phyloP scores from a whole-genome alignment of 2,113 vertebrate genomes.

The Myotis davidii region DNA sequence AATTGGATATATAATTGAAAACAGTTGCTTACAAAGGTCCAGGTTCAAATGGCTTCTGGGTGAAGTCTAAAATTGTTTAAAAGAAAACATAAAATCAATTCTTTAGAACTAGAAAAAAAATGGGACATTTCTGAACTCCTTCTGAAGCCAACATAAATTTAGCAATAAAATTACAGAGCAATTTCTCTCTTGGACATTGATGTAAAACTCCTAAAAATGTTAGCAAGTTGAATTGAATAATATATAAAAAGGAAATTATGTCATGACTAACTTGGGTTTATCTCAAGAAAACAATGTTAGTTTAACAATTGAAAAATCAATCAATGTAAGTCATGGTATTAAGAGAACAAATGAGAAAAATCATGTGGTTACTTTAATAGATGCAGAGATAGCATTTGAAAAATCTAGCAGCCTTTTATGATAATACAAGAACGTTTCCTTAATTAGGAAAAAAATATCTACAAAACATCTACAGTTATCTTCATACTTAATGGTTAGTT shows the following conservation, averaged over 20 bases:
- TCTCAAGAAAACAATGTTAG: slow-evolving; percentile 33
- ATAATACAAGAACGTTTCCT: neutral
- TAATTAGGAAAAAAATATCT: neutral
- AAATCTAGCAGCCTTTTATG: neutral
- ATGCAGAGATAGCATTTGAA: neutral
- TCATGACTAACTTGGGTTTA: neutral
- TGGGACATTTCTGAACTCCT: neutral
- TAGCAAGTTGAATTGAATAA: neutral
- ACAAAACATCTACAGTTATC: neutral
- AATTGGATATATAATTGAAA: neutral
- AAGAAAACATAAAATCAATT: slow-evolving; percentile 26
- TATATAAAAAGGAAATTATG: neutral
- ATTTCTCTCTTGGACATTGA: neutral
- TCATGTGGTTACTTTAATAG: neutral
- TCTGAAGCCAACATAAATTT: neutral
- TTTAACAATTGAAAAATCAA: slow-evolving; percentile 9
- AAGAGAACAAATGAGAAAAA: slow-evolving; percentile 38
- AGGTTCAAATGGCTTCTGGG: neutral
- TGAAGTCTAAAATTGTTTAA: slow-evolving; percentile 3
- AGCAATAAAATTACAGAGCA: neutral
- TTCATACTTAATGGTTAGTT: slow-evolving; percentile 15
- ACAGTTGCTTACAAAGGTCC: neutral
- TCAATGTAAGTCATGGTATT: neutral
- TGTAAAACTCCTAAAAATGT: slow-evolving; percentile 22
- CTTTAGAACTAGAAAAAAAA: neutral